These are phyloP conservation scores for Gadopsis bispinosus DNA, from an alignment of 2,797 vertebrate genomes.

Conservation along the genomic window DNA sequence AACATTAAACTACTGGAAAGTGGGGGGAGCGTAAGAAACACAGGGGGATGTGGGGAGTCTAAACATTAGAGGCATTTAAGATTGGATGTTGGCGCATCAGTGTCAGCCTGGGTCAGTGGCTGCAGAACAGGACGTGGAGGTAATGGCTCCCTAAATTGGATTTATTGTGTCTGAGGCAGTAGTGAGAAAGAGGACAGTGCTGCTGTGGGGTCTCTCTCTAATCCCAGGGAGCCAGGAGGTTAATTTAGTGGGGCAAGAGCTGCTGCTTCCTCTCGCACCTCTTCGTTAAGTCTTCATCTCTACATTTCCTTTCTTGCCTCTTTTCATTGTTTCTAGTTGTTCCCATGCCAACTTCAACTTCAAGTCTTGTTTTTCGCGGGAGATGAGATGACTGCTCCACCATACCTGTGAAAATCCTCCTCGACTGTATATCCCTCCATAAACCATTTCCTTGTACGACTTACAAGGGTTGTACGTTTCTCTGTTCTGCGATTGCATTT, in stretches of 20 bases:
- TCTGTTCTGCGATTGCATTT: conserved; percentile 60
- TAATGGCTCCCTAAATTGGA: conserved; percentile 81
- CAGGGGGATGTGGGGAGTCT: conserved; percentile 46
- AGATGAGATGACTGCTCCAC: conserved; percentile 35
- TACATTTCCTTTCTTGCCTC: conserved; percentile 22
- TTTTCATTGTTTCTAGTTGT: conserved; percentile 19
- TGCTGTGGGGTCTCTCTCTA: conserved; percentile 66
- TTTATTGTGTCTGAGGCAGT: conserved; percentile 76
- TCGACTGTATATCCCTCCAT: conserved; percentile 32
- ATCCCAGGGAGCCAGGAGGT: conserved; percentile 71
- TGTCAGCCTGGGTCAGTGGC: conserved; percentile 79
- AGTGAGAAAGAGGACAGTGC: conserved; percentile 51
- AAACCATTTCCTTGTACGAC: conserved; percentile 59
- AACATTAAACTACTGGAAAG: conserved; percentile 55
- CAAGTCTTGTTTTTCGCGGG: conserved; percentile 31
- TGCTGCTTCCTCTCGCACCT: conserved; percentile 42
- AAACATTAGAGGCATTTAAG: conserved; percentile 81
- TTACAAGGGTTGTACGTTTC: conserved; percentile 55
- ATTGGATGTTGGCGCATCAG: conserved; percentile 76
- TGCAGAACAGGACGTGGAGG: conserved; percentile 61
- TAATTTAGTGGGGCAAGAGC: conserved; percentile 72
- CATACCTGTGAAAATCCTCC: conserved; percentile 42
- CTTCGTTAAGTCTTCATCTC: conserved; percentile 43
- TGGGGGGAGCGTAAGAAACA: conserved; percentile 29
- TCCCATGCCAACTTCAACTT: conserved; percentile 36